A percentile compares a stretch with the other conserved stretches of the same genome.
Evolutionary conservation across 2,113 vertebrate genomes (phyloP).

Genomic region (Elephas maximus): DNA sequence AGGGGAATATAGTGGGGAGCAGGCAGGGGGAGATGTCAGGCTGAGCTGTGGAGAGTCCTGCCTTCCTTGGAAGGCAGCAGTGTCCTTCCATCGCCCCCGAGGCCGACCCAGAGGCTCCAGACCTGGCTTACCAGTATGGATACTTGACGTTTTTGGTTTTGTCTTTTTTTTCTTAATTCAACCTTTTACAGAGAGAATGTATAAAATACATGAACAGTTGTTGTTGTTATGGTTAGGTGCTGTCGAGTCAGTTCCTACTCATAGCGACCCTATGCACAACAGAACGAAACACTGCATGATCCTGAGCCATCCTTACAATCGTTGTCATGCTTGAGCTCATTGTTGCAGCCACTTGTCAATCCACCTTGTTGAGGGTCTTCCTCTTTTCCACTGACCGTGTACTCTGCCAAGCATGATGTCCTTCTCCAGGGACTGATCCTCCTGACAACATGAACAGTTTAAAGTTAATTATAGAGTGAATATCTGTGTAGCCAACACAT

Average conservation of each 20-base stretch:
- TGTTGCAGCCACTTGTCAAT: too few species aligned
- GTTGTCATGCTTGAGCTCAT: too few species aligned
- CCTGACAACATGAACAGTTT: background rate
- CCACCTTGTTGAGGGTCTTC: too few species aligned
- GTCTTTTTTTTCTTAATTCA: background rate
- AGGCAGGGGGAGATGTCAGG: background rate
- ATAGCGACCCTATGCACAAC: too few species aligned
- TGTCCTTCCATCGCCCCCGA: fast-evolving
- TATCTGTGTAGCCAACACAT: background rate
- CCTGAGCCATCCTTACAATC: too few species aligned
- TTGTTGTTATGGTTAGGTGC: too few species aligned
- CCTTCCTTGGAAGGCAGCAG: background rate
- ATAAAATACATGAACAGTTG: background rate
- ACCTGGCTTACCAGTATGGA: background rate
- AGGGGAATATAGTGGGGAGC: fast-evolving
- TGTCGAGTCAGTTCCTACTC: too few species aligned
- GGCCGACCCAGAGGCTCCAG: background rate
- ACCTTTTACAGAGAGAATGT: background rate
- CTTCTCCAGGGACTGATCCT: too few species aligned
- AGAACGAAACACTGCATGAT: too few species aligned
- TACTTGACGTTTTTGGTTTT: background rate
- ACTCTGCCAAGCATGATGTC: too few species aligned
- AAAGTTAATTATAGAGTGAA: background rate
- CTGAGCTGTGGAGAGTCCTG: background rate
- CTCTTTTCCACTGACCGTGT: too few species aligned